These are phyloP conservation scores for Phalanger gymnotis DNA, from an alignment of 2,797 vertebrate genomes.

Conservation along the genomic window DNA sequence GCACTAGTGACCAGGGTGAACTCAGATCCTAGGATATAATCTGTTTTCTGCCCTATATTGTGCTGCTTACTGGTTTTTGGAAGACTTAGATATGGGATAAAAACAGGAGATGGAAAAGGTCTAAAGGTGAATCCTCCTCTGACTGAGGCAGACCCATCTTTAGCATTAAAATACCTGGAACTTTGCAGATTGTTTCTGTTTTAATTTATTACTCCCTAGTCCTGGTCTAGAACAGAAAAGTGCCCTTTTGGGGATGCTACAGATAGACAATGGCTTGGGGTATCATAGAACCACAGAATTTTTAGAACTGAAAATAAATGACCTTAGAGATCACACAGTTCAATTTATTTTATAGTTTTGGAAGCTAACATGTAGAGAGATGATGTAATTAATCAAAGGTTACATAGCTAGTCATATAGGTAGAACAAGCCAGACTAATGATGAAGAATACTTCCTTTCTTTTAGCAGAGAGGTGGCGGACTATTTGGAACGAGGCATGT, in stretches of 20 bases:
- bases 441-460: not conserved
- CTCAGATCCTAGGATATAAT: not conserved
- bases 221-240: not conserved
- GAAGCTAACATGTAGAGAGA: not conserved
- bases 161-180: not conserved
- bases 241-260: not conserved
- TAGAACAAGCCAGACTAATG: not conserved
- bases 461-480: not conserved
- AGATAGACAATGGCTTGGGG: not conserved
- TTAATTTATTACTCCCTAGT: slow-evolving; percentile 4
- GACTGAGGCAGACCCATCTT: not conserved
- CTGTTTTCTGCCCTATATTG: not conserved
- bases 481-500: not conserved
- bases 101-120: not conserved
- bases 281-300: not conserved
- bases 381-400: not conserved
- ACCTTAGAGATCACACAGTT: not conserved
- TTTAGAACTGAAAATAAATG: not conserved
- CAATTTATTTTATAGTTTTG: not conserved
- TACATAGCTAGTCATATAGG: not conserved
- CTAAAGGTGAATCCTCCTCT: not conserved
- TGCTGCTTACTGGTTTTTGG: not conserved
- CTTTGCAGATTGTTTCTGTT: not conserved
- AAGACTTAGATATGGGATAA: not conserved
- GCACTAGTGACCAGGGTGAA: not conserved